Percentiles rank a stretch among this genome's conserved stretches.
Evolutionary conservation across 2,113 vertebrate species (phyloP).

Genomic region (Tachysurus fulvidraco): DNA sequence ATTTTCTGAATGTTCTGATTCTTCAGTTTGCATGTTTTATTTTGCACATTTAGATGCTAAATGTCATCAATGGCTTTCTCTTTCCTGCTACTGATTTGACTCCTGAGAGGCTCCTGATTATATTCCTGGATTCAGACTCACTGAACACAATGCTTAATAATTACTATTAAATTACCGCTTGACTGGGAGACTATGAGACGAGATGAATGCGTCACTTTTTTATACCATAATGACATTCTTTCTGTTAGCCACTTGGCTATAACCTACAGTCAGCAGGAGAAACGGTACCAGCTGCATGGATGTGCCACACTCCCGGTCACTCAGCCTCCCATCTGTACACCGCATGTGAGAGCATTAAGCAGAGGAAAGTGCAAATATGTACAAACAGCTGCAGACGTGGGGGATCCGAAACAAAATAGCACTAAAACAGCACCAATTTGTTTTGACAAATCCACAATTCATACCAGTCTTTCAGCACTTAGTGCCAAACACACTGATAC

Average conservation of each 20-base stretch:
- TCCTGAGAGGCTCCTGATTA: not conserved
- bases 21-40: not conserved
- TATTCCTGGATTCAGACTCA: not conserved
- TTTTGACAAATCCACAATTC: conserved; percentile 19
- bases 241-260: not conserved
- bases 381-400: conserved; percentile 4
- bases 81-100: not conserved
- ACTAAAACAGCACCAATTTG: conserved; percentile 13
- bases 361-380: not conserved
- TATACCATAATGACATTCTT: conserved; percentile 10
- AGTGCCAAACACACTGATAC: conserved; percentile 10
- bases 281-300: conserved; percentile 17
- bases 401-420: not conserved
- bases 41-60: not conserved
- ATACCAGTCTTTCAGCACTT: not conserved
- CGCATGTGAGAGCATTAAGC: conserved; percentile 23
- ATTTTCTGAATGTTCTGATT: not conserved
- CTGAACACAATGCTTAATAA: not conserved
- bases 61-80: not conserved
- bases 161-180: not conserved
- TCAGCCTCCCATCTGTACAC: conserved; percentile 24
- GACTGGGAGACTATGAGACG: not conserved
- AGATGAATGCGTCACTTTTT: not conserved
- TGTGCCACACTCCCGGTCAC: conserved; percentile 15
- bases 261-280: not conserved